phyloP scores from a whole-genome alignment of 2,113 vertebrate genomes.

The Scartelaos histophorus region DNA sequence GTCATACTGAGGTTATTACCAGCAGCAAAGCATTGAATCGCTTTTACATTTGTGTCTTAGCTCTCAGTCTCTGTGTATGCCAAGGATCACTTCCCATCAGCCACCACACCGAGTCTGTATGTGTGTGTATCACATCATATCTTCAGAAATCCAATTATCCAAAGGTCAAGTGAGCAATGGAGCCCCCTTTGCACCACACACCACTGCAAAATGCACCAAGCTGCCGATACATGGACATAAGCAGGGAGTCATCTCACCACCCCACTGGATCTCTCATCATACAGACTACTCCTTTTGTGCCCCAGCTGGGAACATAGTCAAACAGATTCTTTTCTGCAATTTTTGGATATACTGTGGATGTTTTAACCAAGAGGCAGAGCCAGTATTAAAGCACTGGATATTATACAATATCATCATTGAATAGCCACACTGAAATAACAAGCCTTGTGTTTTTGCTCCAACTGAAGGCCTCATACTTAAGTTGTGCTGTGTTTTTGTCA shows the following conservation, averaged over 20 bases:
- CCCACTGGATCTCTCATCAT: slow-evolving; percentile 33
- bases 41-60: slow-evolving; percentile 27
- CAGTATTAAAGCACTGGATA: neutral
- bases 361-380: neutral
- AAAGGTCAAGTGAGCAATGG: slow-evolving; percentile 74
- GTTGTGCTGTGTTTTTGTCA: neutral
- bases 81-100: slow-evolving; percentile 69
- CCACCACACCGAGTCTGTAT: slow-evolving; percentile 40
- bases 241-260: slow-evolving; percentile 56
- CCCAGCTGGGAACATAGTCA: slow-evolving; percentile 10
- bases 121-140: slow-evolving; percentile 65
- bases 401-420: neutral
- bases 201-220: slow-evolving; percentile 66
- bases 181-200: slow-evolving; percentile 55
- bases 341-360: slow-evolving; percentile 20
- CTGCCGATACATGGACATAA: slow-evolving; percentile 49
- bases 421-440: neutral
- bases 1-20: slow-evolving; percentile 16
- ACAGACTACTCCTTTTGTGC: slow-evolving; percentile 13
- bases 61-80: slow-evolving; percentile 56
- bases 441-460: neutral
- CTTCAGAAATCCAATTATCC: slow-evolving; percentile 77
- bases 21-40: slow-evolving; percentile 19
- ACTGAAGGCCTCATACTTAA: neutral
- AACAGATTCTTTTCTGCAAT: slow-evolving; percentile 11